Evolutionary conservation across 64 coral and sea anemone species (phyloP).

Genomic region (Dendronephthya gigantea): DNA sequence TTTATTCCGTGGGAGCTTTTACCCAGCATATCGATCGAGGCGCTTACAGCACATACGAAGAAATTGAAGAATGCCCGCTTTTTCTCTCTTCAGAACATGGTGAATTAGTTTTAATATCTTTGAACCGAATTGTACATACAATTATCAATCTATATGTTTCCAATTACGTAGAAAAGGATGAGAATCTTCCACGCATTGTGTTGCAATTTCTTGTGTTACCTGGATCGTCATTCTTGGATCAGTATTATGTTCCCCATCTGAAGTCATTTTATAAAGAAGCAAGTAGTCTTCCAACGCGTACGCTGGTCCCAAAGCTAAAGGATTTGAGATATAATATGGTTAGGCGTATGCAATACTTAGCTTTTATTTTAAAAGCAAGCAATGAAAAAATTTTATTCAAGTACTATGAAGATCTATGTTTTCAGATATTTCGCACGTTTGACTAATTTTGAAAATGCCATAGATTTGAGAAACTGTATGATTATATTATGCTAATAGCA

Average conservation of each 20-base stretch:
- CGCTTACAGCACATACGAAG: neutral
- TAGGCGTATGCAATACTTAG: neutral
- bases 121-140: conserved; percentile 7
- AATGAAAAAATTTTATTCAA: neutral
- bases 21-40: neutral
- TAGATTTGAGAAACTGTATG: too few relatives aligned
- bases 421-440: neutral
- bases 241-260: neutral
- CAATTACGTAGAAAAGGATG: neutral
- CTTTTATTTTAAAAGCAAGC: neutral
- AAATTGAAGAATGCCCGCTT: neutral
- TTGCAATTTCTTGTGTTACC: neutral
- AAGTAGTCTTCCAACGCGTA: neutral
- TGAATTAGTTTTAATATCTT: neutral
- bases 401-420: neutral
- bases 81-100: neutral
- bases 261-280: neutral
- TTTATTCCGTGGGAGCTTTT: conserved; percentile 33
- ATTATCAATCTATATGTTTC: neutral
- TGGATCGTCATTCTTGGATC: neutral
- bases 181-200: neutral
- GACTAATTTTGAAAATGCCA: neutral
- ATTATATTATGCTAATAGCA: too few relatives aligned
- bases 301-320: neutral
- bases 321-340: neutral